These are phyloP conservation scores for Venturia canescens DNA, from an alignment of 1,140 invertebrate genomes.

Conservation along the genomic window DNA sequence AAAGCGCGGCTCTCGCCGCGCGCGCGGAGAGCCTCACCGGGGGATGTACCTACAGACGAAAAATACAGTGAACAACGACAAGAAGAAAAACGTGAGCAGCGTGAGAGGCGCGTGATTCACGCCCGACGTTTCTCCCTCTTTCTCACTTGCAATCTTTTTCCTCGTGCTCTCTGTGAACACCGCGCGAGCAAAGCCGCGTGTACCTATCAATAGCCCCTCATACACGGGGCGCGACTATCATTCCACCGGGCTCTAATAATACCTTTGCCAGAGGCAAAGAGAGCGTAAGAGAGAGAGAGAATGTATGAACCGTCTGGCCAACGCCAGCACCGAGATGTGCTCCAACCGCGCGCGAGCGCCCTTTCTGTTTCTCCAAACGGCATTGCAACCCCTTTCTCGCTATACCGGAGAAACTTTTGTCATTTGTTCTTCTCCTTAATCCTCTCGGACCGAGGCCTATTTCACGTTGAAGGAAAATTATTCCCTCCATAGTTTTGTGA, in stretches of 20 bases:
- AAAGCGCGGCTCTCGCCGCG: neutral
- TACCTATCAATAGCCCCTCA: constrained; percentile 71
- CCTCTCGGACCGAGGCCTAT: too few relatives aligned
- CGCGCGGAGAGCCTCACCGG: neutral
- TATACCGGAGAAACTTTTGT: neutral
- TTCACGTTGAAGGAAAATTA: too few relatives aligned
- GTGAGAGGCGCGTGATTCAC: constrained; percentile 62
- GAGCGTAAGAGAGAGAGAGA: constrained; percentile 29
- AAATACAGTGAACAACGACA: constrained; percentile 3
- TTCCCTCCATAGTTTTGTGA: too few relatives aligned
- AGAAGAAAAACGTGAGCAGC: constrained; percentile 35
- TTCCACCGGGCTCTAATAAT: constrained; percentile 71
- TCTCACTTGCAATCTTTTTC: constrained; percentile 40
- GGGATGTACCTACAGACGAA: constrained; percentile 9
- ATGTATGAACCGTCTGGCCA: neutral
- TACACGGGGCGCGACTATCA: constrained; percentile 71
- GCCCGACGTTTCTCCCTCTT: constrained; percentile 56
- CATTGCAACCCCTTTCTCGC: neutral
- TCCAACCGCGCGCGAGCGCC: neutral
- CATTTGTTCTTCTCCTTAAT: neutral
- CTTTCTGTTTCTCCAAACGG: constrained; percentile 17
- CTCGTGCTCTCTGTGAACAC: constrained; percentile 14
- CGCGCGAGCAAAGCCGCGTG: constrained; percentile 54
- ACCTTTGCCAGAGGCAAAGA: constrained; percentile 50
- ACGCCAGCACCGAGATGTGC: constrained; percentile 9